A percentile compares a stretch with the other conserved stretches of the same genome.
Evolutionary conservation across 2,797 vertebrate genomes (phyloP).

Genomic region (Lepus oiostolus): DNA sequence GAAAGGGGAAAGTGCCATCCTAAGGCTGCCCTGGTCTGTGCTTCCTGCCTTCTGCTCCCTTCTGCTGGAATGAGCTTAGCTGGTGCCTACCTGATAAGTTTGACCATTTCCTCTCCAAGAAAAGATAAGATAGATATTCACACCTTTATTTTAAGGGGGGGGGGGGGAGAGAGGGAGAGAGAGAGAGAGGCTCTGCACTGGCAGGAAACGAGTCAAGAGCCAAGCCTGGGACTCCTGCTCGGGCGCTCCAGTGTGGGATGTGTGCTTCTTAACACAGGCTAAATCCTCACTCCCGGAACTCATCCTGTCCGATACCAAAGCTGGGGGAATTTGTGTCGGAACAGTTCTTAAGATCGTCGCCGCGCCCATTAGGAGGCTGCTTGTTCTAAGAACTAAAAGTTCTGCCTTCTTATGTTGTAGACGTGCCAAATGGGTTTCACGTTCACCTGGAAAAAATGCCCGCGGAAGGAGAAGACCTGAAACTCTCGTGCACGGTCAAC

Average conservation of each 20-base stretch:
- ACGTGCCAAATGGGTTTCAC: constrained; percentile 94
- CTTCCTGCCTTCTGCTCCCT: constrained; percentile 1
- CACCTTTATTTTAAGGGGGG: too few relatives aligned
- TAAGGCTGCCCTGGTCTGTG: background rate
- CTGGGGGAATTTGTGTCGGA: background rate
- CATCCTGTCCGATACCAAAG: background rate
- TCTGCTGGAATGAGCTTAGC: background rate
- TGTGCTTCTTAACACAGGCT: too few relatives aligned
- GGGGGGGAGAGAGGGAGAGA: too few relatives aligned
- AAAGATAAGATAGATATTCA: background rate
- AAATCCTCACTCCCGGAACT: background rate
- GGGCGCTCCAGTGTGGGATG: too few relatives aligned
- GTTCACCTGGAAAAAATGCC: constrained; percentile 91
- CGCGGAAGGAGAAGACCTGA: constrained; percentile 93
- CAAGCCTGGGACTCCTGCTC: too few relatives aligned
- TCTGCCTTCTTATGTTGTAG: constrained; percentile 88
- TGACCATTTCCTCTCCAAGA: background rate
- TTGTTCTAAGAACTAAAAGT: constrained; percentile 73
- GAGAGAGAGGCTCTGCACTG: too few relatives aligned
- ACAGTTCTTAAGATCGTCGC: background rate
- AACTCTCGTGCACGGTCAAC: constrained; percentile 94
- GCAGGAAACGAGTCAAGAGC: too few relatives aligned
- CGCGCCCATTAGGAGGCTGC: background rate
- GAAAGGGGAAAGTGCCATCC: background rate
- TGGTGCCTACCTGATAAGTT: background rate